phyloP scores from a whole-genome alignment of 2,113 vertebrate genomes.

The Mus musculus region DNA sequence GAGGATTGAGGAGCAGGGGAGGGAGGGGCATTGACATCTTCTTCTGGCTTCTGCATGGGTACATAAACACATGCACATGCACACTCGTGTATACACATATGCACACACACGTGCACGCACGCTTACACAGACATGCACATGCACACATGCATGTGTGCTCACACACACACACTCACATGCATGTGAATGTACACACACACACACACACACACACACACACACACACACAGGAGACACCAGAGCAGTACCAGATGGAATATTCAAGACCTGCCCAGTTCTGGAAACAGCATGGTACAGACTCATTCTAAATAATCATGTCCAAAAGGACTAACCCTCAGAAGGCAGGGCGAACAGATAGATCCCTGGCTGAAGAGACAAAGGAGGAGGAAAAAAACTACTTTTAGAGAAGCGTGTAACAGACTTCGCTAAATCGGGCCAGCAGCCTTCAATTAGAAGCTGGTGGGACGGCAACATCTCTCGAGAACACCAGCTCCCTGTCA shows the following conservation, averaged over 20 bases:
- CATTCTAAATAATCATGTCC: not conserved
- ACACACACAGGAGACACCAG: not conserved
- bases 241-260: rapidly evolving
- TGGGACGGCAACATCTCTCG: rapidly evolving
- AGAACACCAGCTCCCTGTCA: not conserved
- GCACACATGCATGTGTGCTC: too few species aligned
- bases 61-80: not conserved
- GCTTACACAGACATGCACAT: not conserved
- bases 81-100: not conserved
- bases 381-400: not conserved
- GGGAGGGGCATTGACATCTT: not conserved
- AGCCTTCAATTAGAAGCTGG: not conserved
- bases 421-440: not conserved
- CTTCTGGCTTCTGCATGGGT: not conserved
- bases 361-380: not conserved
- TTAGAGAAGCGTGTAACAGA: not conserved
- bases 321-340: not conserved
- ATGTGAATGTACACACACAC: not conserved
- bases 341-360: not conserved
- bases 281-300: rapidly evolving
- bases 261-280: not conserved
- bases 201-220: not conserved
- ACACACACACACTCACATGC: not conserved
- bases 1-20: not conserved
- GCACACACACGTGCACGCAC: not conserved